Evolutionary conservation across 1,140 invertebrate genomes (phyloP).

Genomic region (Brachionus rotundiformis): DNA sequence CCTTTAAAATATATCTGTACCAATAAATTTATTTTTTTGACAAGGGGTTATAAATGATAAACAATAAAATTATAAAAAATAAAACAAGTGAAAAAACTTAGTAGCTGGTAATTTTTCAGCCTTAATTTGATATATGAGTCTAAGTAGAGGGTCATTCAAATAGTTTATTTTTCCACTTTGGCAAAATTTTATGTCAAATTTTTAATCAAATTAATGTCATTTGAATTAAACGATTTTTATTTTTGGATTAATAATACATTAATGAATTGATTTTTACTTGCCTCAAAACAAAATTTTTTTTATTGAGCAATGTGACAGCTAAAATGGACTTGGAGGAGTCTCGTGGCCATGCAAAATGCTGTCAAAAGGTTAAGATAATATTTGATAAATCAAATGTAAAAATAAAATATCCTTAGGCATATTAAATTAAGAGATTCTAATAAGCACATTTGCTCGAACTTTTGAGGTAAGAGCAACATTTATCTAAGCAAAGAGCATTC

Average conservation of each 20-base stretch:
- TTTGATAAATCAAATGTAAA: neutral
- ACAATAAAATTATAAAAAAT: too few relatives aligned
- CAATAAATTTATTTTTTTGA: neutral
- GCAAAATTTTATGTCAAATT: neutral
- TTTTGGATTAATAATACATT: too few relatives aligned
- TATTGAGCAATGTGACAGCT: neutral
- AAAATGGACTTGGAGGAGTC: neutral
- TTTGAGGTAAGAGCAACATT: slow-evolving; percentile 1
- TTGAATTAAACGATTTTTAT: neutral
- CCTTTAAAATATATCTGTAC: neutral
- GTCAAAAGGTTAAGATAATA: slow-evolving; percentile 14
- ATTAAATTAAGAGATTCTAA: neutral
- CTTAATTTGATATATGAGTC: neutral
- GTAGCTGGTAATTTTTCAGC: neutral
- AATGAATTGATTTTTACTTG: too few relatives aligned
- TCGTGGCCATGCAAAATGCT: neutral
- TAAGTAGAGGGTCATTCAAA: neutral
- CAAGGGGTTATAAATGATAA: neutral
- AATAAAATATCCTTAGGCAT: neutral
- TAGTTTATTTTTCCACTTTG: neutral
- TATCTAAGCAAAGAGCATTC: slow-evolving; percentile 1
- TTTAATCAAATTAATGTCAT: slow-evolving; percentile 3
- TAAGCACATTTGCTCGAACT: neutral
- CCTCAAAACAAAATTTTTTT: neutral
- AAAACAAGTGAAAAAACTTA: too few relatives aligned